Percentiles rank a stretch among this genome's conserved stretches.
Evolutionary conservation across 30 jellyfish, hydroid and myxozoan species (phyloP).

Genomic region (Hydra vulgaris): DNA sequence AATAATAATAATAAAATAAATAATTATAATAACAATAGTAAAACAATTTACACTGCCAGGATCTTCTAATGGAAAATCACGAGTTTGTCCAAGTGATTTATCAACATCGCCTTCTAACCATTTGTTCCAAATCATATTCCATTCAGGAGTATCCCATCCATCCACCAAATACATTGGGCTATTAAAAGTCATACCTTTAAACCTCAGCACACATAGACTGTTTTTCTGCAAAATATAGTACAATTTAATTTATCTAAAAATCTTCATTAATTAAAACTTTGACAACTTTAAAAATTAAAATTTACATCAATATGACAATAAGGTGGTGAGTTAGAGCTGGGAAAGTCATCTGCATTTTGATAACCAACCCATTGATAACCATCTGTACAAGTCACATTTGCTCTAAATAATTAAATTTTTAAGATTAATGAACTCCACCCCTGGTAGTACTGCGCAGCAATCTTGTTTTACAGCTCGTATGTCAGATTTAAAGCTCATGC

Average conservation of each 20-base stretch:
- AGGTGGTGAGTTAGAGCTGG: slow-evolving; percentile 54
- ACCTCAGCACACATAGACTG: slow-evolving; percentile 44
- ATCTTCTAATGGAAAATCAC: slow-evolving; percentile 15
- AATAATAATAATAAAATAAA: not conserved
- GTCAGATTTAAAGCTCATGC: no score
- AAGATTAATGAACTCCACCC: no score
- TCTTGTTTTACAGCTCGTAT: no score
- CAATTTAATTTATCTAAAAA: no score
- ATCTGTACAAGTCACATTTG: slow-evolving; percentile 45
- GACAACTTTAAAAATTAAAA: not conserved
- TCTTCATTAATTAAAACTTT: not conserved
- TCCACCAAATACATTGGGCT: slow-evolving; percentile 48
- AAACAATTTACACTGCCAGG: slow-evolving; percentile 1
- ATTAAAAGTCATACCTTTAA: slow-evolving; percentile 65
- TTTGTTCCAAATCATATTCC: slow-evolving; percentile 55
- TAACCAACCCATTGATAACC: slow-evolving; percentile 96
- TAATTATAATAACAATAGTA: not conserved
- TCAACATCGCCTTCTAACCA: slow-evolving; percentile 31
- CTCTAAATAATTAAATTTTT: slow-evolving; percentile 37
- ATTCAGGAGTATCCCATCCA: slow-evolving; percentile 56
- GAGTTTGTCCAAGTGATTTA: slow-evolving; percentile 16
- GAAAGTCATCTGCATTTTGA: slow-evolving; percentile 71
- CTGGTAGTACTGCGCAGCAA: no score
- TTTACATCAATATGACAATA: slow-evolving; percentile 66
- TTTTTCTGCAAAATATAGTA: slow-evolving; percentile 19